phyloP scores from a whole-genome alignment of 2,888 invertebrate genomes.

The Agrochola lota region DNA sequence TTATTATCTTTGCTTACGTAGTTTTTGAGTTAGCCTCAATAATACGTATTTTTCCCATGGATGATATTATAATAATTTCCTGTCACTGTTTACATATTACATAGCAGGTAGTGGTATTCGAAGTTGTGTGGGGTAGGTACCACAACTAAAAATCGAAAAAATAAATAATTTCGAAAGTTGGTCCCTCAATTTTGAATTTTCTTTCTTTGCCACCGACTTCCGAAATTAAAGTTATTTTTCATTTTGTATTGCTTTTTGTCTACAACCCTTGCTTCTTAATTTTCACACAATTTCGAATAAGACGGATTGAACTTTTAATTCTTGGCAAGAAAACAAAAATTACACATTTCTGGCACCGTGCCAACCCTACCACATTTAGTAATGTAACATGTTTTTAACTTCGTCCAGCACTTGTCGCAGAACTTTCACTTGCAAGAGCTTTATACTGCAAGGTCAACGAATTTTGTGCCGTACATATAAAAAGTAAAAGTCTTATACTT shows the following conservation, averaged over 20 bases:
- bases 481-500: slow-evolving; percentile 50
- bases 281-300: neutral
- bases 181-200: no score
- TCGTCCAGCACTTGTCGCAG: slow-evolving; percentile 42
- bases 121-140: no score
- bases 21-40: no score
- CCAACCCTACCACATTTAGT: slow-evolving; percentile 30
- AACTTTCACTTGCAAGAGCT: slow-evolving; percentile 47
- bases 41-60: no score
- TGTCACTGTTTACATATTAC: no score
- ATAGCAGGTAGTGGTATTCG: no score
- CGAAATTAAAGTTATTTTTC: no score
- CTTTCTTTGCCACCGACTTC: no score
- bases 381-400: slow-evolving; percentile 44
- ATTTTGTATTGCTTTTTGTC: neutral
- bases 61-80: no score
- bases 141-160: no score
- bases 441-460: slow-evolving; percentile 47
- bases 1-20: no score
- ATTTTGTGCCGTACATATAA: slow-evolving; percentile 29
- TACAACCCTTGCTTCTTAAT: neutral
- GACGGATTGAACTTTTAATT: neutral
- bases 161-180: no score
- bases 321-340: neutral
- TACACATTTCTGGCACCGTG: neutral